Base-by-base conservation (phyloP, 2,888 invertebrate genomes). In the Lysandra bellargus region DNA sequence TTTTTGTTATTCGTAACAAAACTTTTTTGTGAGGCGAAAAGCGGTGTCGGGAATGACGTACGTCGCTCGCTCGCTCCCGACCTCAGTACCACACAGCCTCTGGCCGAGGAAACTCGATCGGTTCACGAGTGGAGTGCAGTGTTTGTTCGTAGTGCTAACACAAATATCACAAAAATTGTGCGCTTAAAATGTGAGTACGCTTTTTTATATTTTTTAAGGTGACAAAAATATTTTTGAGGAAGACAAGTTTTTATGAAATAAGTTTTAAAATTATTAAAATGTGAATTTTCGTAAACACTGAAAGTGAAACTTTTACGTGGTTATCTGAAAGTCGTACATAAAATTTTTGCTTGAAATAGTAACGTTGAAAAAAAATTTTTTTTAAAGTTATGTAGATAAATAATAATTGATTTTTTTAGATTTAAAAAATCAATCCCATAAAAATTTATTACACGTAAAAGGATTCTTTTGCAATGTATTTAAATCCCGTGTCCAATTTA, bases 61-160 rank as follows among this genome's bases (percentile, higher is more conserved):
- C 84, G 84, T 83, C 85, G 86, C 86, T 88, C 89, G 87, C 85
- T 87, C 81, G 82, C 83, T 85, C 85, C 84, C 85, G 84, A 81
- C 85, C 81, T 91, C 93, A 93, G 93, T 93, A 90, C 86, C 88
- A 90, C 88, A 86, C 93, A 92, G 93, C 91, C 90, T 92, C 92
- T 91, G 85, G 88, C 78, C 80, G 88, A 83, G 90, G 86, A 81
- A 86, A 84, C 89, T 87, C 86, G 87, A 86, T 83, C 81, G 80
- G 79, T 72, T 79, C 37, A 82, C 84, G 86, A 86, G 88, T 90
- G 93, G 90, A 93, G 93, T 93, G 93, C 92, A 92, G 93, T 93
- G 93, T 78, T 78, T 61, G 84, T 81, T 79, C 79, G 75, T 79
- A 75, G 79, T 79, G 79, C 75, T 73, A 37, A 44, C 61, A 61